A percentile compares a stretch with the other conserved stretches of the same genome.
Conservation (phyloP, 2,888 invertebrate genomes). For the Cataglyphis altisquamis region DNA sequence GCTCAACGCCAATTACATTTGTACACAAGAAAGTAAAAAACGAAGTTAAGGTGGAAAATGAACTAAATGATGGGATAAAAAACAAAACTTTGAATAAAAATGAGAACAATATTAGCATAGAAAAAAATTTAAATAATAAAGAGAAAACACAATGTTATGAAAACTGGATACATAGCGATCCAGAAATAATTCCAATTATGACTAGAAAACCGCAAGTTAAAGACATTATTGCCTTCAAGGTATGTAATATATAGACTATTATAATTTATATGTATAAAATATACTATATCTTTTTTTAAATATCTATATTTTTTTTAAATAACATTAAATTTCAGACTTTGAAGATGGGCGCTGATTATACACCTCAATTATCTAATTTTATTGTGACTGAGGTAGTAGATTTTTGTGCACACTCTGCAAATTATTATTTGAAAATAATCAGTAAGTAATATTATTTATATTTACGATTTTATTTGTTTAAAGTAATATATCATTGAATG, state of each 20-base stretch:
- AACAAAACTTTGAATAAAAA: constrained; percentile 9
- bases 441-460: constrained; percentile 68
- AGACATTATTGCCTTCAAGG: constrained; percentile 77
- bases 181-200: constrained; percentile 53
- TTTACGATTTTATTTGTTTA: neutral
- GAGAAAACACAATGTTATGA: neutral
- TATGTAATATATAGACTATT: constrained; percentile 47
- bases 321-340: constrained; percentile 79
- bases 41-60: constrained; percentile 32
- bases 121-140: neutral
- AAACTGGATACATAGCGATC: constrained; percentile 12
- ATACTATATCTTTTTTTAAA: constrained; percentile 38
- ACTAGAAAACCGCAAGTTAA: constrained; percentile 54
- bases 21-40: constrained; percentile 58
- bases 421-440: constrained; percentile 76
- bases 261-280: neutral
- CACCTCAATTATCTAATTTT: constrained; percentile 84
- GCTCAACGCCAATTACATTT: constrained; percentile 78
- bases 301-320: too few relatives aligned
- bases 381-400: constrained; percentile 82
- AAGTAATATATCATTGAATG: neutral
- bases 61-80: constrained; percentile 9
- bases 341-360: constrained; percentile 83
- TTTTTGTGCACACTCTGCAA: constrained; percentile 61
- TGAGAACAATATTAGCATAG: neutral